Conservation (phyloP, 2,113 vertebrate species). For the Myrmecophaga tridactyla region DNA sequence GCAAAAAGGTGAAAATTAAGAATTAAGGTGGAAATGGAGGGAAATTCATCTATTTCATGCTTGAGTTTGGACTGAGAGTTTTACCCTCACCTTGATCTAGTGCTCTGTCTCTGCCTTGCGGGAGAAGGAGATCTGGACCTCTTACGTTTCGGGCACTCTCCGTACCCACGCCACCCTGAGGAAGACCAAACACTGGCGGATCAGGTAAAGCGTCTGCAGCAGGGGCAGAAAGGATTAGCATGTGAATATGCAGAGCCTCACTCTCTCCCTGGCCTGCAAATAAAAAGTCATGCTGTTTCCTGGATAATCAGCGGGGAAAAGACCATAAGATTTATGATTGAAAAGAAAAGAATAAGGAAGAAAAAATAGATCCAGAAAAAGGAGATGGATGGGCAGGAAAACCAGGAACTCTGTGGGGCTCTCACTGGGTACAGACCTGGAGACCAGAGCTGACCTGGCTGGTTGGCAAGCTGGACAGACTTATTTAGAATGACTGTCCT, state of each 20-base stretch:
- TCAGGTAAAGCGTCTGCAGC: neutral
- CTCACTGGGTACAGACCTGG: neutral
- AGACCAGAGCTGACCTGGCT: neutral
- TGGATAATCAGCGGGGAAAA: neutral
- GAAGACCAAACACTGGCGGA: neutral
- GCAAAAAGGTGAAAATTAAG: neutral
- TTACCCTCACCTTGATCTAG: neutral
- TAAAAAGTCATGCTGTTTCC: neutral
- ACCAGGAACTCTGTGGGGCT: neutral
- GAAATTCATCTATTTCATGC: neutral
- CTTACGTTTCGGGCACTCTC: neutral
- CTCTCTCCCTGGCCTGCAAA: neutral
- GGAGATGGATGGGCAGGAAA: neutral
- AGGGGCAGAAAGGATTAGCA: neutral
- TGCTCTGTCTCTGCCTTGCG: neutral
- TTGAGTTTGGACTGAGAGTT: neutral
- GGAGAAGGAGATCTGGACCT: neutral
- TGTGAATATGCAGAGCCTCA: neutral
- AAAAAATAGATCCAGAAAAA: neutral
- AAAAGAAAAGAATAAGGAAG: neutral
- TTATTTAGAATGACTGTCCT: neutral
- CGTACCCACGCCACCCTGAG: neutral
- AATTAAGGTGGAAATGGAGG: neutral
- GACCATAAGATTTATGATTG: neutral
- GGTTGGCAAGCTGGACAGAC: neutral